Base-by-base conservation (phyloP, 1,140 invertebrate genomes). In the Achatina immaculata region DNA sequence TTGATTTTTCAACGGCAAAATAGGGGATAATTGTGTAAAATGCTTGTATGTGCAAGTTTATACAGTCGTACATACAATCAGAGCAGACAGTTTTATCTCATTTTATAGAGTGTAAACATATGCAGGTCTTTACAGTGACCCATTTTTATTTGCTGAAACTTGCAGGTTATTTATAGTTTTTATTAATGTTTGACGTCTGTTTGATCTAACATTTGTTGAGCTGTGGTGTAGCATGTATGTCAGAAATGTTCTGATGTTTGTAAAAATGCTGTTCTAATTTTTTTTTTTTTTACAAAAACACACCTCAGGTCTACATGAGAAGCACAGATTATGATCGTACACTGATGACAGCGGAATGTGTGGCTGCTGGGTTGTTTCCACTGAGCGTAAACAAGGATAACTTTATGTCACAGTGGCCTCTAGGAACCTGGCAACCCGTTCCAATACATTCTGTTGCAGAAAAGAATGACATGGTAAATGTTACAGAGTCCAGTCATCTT, bases 271-370 rank as follows among this genome's bases (percentile, higher is more conserved):
- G 16, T 14, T 19, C 14, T 24, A 68, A 19, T 68, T 34, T 24
- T 14, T 31, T 24, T 68, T 68, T 16, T 19, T 68, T 31, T 24
- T 55, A 76, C 74, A 55, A n/a, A 24, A 3, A 45, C 68, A 65
- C 42, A 1, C n/a, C 36, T 6, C 72, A 82, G 81, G 81, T 82
- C 2, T 72, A 80, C 51, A 74, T 86, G 3, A 76, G 76, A 34
- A 86, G 85, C 69, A 86, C 84, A 74, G 81, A 86, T 38, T 55
- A 40, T 38, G 85, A 85, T 40, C 73, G 85, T 9, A 85, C 85
- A 0, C 43, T 86, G 58, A 86, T 86, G 85, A 86, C 84, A 58
- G 85, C 81, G 0, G 81, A 85, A 36, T 81, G 84, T 75, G 74
- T 86, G 19, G 43, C 81, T 19, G 75, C 74, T 28, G 85, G 85